Conservation (phyloP, 2,113 vertebrate genomes). For the Pseudorectes ferrugineus region DNA sequence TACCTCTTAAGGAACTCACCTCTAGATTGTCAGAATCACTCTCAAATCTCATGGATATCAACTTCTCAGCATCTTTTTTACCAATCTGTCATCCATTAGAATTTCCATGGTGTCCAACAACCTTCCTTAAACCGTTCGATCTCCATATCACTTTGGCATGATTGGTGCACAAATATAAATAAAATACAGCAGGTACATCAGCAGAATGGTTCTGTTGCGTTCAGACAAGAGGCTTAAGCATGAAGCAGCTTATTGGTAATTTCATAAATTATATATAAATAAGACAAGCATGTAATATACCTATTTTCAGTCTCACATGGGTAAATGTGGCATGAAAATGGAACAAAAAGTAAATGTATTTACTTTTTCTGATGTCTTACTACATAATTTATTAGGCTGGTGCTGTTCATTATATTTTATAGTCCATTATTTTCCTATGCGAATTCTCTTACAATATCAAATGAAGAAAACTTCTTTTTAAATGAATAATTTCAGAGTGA, state of each 20-base stretch:
- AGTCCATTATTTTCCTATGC: not conserved
- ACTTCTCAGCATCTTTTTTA: not conserved
- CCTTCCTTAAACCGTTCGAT: not conserved
- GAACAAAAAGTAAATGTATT: not conserved
- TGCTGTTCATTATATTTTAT: not conserved
- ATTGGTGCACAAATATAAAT: not conserved
- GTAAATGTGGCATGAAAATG: not conserved
- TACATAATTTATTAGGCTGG: conserved; percentile 15
- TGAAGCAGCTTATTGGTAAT: not conserved
- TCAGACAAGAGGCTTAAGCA: not conserved
- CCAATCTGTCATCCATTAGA: rapidly evolving
- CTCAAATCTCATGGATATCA: not conserved
- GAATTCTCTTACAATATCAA: not conserved
- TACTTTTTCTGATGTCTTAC: not conserved
- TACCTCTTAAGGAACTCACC: not conserved
- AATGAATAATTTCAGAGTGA: not conserved
- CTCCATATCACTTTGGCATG: not conserved
- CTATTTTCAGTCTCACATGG: not conserved
- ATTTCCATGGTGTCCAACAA: not conserved
- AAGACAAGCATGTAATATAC: not conserved
- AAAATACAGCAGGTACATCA: not conserved
- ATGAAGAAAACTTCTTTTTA: not conserved
- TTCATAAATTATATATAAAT: not conserved
- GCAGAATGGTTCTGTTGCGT: not conserved
- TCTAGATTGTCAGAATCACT: not conserved